A percentile compares a stretch with the other conserved stretches of the same genome.
Evolutionary conservation across 2,888 invertebrate genomes (phyloP).

Genomic region (Caenorhabditis sinica): DNA sequence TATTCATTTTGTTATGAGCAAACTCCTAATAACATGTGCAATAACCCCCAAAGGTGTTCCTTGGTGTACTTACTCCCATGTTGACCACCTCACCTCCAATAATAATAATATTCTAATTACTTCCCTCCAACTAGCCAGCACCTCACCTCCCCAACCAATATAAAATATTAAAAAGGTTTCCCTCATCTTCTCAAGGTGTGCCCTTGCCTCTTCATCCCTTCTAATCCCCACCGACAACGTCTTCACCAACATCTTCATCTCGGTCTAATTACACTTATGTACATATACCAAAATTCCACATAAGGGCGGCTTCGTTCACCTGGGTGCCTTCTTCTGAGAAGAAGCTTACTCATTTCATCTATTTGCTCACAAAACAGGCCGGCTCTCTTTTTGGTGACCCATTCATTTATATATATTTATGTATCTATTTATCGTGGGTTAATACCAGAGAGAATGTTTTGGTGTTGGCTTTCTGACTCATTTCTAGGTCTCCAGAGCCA

Average conservation of each 20-base stretch:
- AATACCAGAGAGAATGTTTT: not conserved
- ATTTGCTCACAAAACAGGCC: conserved; percentile 17
- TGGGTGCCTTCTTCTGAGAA: not conserved
- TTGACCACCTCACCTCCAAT: no score
- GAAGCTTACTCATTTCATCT: conserved; percentile 33
- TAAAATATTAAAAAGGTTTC: conserved; percentile 26
- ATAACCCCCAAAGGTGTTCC: no score
- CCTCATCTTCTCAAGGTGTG: conserved; percentile 25
- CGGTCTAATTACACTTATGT: conserved; percentile 36
- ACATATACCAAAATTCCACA: conserved; percentile 28
- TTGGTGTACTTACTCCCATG: no score
- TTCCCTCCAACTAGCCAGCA: no score
- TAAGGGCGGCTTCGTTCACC: conserved; percentile 26
- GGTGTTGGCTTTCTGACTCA: conserved; percentile 5
- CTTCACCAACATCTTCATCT: conserved; percentile 13
- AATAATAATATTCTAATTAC: no score
- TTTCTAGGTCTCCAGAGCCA: conserved; percentile 11
- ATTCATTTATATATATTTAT: not conserved
- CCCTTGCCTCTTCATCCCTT: not conserved
- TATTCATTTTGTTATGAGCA: no score
- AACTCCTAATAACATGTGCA: no score
- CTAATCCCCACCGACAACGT: conserved; percentile 15
- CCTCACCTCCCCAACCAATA: no score
- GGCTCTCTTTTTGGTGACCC: conserved; percentile 30
- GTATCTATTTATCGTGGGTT: conserved; percentile 6